Conservation (phyloP, 2,888 invertebrate species). For the Hydroisotoma schaefferi region DNA sequence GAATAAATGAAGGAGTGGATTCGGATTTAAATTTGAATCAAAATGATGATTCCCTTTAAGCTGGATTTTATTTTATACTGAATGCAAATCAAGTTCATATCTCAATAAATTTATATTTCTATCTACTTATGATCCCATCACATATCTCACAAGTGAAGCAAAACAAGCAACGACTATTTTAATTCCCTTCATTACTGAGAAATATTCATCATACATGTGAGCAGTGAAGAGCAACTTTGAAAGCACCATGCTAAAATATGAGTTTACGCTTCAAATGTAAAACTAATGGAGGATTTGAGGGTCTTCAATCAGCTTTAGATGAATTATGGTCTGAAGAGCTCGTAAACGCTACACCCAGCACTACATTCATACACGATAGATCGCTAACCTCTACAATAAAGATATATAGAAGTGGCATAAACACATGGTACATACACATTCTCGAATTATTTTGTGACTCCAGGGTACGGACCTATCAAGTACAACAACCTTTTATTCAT, state of each 20-base stretch:
- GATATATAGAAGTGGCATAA: not conserved
- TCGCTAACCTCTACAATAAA: too few relatives aligned
- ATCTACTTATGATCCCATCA: too few relatives aligned
- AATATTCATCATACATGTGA: conserved; percentile 1
- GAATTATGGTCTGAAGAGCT: not conserved
- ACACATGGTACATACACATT: too few relatives aligned
- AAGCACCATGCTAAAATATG: too few relatives aligned
- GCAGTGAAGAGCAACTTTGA: not conserved
- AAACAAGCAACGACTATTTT: not conserved
- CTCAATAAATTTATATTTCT: too few relatives aligned
- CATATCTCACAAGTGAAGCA: too few relatives aligned
- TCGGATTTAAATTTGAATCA: conserved; percentile 11
- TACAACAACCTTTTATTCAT: too few relatives aligned
- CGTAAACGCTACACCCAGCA: too few relatives aligned
- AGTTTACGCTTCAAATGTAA: not conserved
- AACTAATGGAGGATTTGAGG: conserved; percentile 6
- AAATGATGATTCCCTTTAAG: conserved; percentile 10
- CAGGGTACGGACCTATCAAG: too few relatives aligned
- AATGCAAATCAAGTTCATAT: not conserved
- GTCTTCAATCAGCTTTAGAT: conserved; percentile 3
- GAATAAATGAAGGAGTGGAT: conserved; percentile 7
- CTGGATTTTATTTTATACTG: too few relatives aligned
- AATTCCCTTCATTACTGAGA: not conserved
- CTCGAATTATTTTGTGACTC: too few relatives aligned
- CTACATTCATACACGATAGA: too few relatives aligned